Evolutionary conservation across 2,113 vertebrate species (phyloP), one percentile per base, ranked within the genome.

Genomic region (Hypocryptadius cinnamomeus): DNA sequence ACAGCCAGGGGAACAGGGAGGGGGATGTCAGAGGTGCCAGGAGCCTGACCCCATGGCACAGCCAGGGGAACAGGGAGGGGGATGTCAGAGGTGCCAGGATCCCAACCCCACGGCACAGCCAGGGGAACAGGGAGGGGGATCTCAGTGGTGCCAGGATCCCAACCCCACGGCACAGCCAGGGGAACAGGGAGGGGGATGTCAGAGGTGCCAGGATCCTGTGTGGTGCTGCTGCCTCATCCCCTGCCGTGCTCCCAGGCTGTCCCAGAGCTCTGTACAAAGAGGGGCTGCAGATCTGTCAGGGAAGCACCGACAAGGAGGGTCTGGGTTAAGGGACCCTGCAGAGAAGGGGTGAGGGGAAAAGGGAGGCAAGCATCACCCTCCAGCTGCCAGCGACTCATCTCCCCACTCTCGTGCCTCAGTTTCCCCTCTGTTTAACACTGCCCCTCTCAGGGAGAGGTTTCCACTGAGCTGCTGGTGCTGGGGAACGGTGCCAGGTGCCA

Each of bases 131-230:
- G 40, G 13, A 40, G 6, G 25, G 48, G 3, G 25, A 4, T 50
- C 8, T 25, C 48, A 50, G 4, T 5, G 48, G 24, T 50, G 48
- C 14, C 48, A 15, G 15, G 50, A 57, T 15, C 42, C 76, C 10
- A 40, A 31, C 6, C 48, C 65, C 48, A 20, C n/a, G 1, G 1
- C 40, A 63, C 39, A 23, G 28, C 42, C 59, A 27, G 3, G 66
- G 66, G 35, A 56, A 42, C 17, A 4, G 53, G 35, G 8, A n/a
- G n/a, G 39, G 47, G 19, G 18, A 17, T 17, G 10, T 5, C 71
- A 11, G 53, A 1, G 2, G 25, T 30, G 30, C 65, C 10, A 4
- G 9, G n/a, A 47, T 27, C 42, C 50, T 53, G 13, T 1, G 0
- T 1, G 8, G 28, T 13, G 47, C 68, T 15, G 9, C 15, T 10